These are phyloP conservation scores for Meloe dianella DNA, from an alignment of 2,888 invertebrate species.

Conservation along the genomic window DNA sequence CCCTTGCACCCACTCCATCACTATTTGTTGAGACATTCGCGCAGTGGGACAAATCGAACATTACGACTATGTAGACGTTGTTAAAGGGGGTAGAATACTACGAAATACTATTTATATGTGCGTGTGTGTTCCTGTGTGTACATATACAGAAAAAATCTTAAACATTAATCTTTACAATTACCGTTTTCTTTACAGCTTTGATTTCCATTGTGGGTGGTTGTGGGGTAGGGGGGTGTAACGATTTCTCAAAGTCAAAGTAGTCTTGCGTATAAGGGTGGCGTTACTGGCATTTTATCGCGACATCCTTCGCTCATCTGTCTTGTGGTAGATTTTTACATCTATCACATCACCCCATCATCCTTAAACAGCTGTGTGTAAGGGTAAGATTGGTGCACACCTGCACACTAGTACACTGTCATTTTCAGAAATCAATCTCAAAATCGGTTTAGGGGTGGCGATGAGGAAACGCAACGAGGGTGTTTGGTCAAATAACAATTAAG, in stretches of 20 bases:
- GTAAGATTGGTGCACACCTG: slow-evolving; percentile 2
- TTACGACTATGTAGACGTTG: slow-evolving; percentile 27
- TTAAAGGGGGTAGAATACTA: background rate
- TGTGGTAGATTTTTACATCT: slow-evolving; percentile 42
- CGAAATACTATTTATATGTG: background rate
- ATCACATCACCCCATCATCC: slow-evolving; percentile 27
- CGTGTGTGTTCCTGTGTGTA: background rate
- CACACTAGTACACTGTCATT: background rate
- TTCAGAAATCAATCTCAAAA: slow-evolving; percentile 5
- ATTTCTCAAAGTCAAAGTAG: slow-evolving; percentile 6
- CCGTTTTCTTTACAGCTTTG: background rate
- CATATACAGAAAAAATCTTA: background rate
- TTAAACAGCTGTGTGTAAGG: background rate
- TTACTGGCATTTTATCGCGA: slow-evolving; percentile 34
- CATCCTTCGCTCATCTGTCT: slow-evolving; percentile 55
- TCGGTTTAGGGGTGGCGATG: background rate
- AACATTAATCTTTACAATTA: slow-evolving; percentile 10
- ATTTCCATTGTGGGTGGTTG: background rate
- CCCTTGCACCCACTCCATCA: slow-evolving; percentile 51
- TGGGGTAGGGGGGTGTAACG: background rate
- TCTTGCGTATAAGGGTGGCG: slow-evolving; percentile 6
- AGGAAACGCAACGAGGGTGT: background rate
- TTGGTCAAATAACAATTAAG: slow-evolving; percentile 11
- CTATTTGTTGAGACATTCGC: slow-evolving; percentile 52
- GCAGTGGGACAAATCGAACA: slow-evolving; percentile 47